Evolutionary conservation across 2,888 invertebrate genomes (phyloP).

Genomic region (Clepsis dumicolana): DNA sequence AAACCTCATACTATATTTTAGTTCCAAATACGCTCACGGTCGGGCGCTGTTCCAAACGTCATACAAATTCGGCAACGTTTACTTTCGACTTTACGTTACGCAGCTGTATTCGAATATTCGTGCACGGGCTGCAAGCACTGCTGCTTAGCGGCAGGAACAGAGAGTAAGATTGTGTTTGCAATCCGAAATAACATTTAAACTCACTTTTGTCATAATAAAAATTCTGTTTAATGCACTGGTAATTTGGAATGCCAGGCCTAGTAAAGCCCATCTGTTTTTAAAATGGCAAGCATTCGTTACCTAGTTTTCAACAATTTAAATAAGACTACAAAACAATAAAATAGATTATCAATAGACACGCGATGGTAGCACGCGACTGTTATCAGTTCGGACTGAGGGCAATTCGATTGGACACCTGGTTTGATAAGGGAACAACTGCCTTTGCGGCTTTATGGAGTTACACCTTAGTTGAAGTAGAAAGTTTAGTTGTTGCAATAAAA

Average conservation of each 20-base stretch:
- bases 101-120: too few species aligned
- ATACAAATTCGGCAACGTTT: too few species aligned
- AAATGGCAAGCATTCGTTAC: constrained; percentile 37
- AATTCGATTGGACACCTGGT: constrained; percentile 25
- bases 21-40: too few species aligned
- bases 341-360: constrained; percentile 55
- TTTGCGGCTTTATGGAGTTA: background rate
- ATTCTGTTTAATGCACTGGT: background rate
- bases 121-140: too few species aligned
- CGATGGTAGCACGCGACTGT: constrained; percentile 50
- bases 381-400: constrained; percentile 40
- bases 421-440: constrained; percentile 6
- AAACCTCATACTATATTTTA: too few species aligned
- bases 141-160: too few species aligned
- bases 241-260: background rate
- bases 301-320: constrained; percentile 50
- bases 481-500: background rate
- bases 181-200: too few species aligned
- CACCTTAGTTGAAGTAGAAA: constrained; percentile 5
- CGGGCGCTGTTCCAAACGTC: too few species aligned
- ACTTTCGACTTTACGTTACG: too few species aligned
- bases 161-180: too few species aligned
- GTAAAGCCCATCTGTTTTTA: constrained; percentile 27
- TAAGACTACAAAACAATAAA: constrained; percentile 50
- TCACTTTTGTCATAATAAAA: too few species aligned